Evolutionary conservation across 2,888 invertebrate genomes (phyloP), one percentile per base, ranked within the genome.

Genomic region (Proisotoma minuta): DNA sequence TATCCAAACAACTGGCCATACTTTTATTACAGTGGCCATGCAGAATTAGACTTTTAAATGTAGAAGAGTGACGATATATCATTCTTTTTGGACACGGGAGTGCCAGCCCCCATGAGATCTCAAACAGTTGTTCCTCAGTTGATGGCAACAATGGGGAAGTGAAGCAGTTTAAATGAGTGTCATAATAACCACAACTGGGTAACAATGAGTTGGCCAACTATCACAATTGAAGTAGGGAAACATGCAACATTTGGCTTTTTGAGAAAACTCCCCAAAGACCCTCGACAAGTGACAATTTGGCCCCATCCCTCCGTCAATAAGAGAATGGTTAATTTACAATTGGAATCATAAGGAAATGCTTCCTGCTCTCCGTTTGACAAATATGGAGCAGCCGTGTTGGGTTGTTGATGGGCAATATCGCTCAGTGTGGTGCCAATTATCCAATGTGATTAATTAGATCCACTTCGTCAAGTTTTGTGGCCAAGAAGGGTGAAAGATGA

Each of bases 391-490:
- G n/a, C n/a, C n/a, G n/a, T n/a, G n/a, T n/a, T n/a, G n/a, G n/a
- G n/a, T n/a, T n/a, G 34, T 34, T 34, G 34, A 15, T 34, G 34
- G 8, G 34, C 34, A 34, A 10, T 34, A 34, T 34, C 15, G 34
- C 65, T 47, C 65, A 62, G 65, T 59, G 60, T 59, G 62, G 52
- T 66, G 65, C 72, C 71, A 73, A 73, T 73, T 73, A 73, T 69
- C n/a, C 62, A 71, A 10, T 34, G 15, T 73, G 72, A 73, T 73
- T 70, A 73, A 73, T 73, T 70, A 65, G 72, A 72, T 69, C 62
- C 53, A 48, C 59, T 22, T 49, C 23, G 20, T 49, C 49, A 49
- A 49, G 49, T 24, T 4, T 23, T 20, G 8, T 49, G 15, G 20
- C 12, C 15, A 4, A 49, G 18, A 15, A 8, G 20, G 15, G 20